Percentiles rank a stretch among this genome's conserved stretches.
Evolutionary conservation across 1,140 invertebrate species (phyloP).

Genomic region (Trachelipus rathkii): DNA sequence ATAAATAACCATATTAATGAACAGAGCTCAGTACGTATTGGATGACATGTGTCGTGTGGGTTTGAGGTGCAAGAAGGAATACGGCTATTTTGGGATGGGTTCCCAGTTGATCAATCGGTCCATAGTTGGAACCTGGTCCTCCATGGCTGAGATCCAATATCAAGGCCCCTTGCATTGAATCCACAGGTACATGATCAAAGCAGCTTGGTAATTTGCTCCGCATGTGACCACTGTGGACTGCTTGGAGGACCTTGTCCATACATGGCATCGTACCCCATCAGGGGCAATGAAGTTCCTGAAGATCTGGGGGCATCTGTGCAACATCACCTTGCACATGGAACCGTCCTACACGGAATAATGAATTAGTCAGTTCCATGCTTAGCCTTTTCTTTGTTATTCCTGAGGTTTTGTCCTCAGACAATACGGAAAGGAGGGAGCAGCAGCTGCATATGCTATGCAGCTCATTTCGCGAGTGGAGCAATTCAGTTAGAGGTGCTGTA

Average conservation of each 20-base stretch:
- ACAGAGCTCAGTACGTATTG: too few relatives aligned
- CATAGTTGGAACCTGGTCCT: slow-evolving; percentile 61
- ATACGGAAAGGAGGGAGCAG: slow-evolving; percentile 94
- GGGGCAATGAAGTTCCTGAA: slow-evolving; percentile 80
- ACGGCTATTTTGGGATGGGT: too few relatives aligned
- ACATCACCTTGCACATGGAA: slow-evolving; percentile 44
- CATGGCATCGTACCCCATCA: slow-evolving; percentile 79
- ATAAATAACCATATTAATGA: too few relatives aligned
- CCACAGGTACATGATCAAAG: slow-evolving; percentile 95
- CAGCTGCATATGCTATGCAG: slow-evolving; percentile 97
- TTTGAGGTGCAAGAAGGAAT: too few relatives aligned
- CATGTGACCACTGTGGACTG: slow-evolving; percentile 69
- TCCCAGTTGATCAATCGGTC: slow-evolving; percentile 79
- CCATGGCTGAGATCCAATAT: slow-evolving; percentile 68
- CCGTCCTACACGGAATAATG: slow-evolving; percentile 64
- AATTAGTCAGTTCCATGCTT: slow-evolving; percentile 91
- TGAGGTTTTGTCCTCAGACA: slow-evolving; percentile 97
- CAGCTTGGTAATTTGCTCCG: slow-evolving; percentile 55
- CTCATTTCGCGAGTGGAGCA: slow-evolving; percentile 93
- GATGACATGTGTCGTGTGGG: too few relatives aligned
- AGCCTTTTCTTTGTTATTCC: slow-evolving; percentile 95
- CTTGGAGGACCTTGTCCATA: slow-evolving; percentile 79
- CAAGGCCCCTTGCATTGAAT: slow-evolving; percentile 91
- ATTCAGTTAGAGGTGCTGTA: slow-evolving; percentile 88
- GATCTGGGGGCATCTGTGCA: slow-evolving; percentile 45